phyloP scores from a whole-genome alignment of 64 coral and sea anemone genomes.

The Stichodactyla mertensii region DNA sequence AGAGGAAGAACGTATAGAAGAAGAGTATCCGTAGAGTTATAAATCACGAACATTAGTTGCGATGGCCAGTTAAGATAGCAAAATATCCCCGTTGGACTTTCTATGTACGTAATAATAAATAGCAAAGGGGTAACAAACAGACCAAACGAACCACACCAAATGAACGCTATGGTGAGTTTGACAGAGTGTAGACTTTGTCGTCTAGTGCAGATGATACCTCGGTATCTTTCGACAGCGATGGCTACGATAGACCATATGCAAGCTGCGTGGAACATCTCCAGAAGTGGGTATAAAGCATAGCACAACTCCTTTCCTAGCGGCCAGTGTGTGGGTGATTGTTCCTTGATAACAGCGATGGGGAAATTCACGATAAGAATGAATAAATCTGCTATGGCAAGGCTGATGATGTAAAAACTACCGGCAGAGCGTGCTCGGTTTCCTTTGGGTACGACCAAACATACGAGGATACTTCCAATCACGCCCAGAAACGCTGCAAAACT shows the following conservation, averaged over 20 bases:
- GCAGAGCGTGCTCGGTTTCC: conserved; percentile 17
- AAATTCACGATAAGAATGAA: conserved; percentile 32
- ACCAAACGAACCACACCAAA: conserved; percentile 39
- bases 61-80: conserved; percentile 25
- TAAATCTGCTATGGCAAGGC: conserved; percentile 52
- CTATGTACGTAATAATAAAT: conserved; percentile 10
- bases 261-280: conserved; percentile 39
- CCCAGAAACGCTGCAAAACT: conserved; percentile 30
- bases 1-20: conserved; percentile 43
- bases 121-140: conserved; percentile 25
- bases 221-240: conserved; percentile 48
- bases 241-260: conserved; percentile 54
- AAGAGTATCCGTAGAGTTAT: conserved; percentile 17
- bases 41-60: neutral
- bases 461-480: conserved; percentile 30
- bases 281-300: conserved; percentile 22
- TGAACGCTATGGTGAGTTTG: conserved; percentile 3
- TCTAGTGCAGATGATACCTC: neutral
- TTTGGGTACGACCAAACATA: conserved; percentile 24
- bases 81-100: neutral
- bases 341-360: conserved; percentile 40
- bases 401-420: conserved; percentile 35
- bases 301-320: conserved; percentile 37
- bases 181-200: conserved; percentile 1
- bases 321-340: conserved; percentile 22